Evolutionary conservation across 2,888 invertebrate genomes (phyloP).

Genomic region (Podabrus alpinus): DNA sequence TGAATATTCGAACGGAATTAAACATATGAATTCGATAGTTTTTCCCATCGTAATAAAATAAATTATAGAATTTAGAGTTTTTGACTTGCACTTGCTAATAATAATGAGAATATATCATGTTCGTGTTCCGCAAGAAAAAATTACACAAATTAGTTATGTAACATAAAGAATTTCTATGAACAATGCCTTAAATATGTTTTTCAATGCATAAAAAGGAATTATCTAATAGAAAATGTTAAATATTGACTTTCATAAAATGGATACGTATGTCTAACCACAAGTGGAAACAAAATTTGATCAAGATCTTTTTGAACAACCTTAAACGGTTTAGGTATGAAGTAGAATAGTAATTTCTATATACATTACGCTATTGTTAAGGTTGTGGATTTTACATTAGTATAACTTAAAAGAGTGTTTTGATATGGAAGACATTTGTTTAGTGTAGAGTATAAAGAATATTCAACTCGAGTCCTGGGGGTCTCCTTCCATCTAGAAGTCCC

Average conservation of each 20-base stretch:
- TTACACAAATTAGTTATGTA: no score
- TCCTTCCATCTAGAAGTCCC: slow-evolving; percentile 37
- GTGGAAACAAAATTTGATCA: background rate
- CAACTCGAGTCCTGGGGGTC: slow-evolving; percentile 36
- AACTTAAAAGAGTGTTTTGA: slow-evolving; percentile 11
- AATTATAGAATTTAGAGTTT: no score
- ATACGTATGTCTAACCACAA: background rate
- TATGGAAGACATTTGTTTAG: slow-evolving; percentile 16
- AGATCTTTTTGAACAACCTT: background rate
- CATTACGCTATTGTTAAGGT: background rate
- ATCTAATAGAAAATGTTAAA: background rate
- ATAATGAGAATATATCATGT: no score
- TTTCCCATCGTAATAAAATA: no score
- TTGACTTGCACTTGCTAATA: no score
- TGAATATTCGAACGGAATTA: no score
- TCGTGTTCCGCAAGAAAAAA: no score
- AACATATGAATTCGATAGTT: no score
- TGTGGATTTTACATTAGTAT: slow-evolving; percentile 1
- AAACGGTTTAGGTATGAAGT: background rate
- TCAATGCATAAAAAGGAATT: background rate
- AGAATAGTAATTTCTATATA: background rate
- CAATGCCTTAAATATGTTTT: background rate
- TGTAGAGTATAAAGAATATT: slow-evolving; percentile 36
- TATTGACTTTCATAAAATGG: background rate
- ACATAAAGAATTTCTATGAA: background rate